These are phyloP conservation scores for Trileptium ribeirensis DNA, from an alignment of 2,888 invertebrate species.

Conservation along the genomic window DNA sequence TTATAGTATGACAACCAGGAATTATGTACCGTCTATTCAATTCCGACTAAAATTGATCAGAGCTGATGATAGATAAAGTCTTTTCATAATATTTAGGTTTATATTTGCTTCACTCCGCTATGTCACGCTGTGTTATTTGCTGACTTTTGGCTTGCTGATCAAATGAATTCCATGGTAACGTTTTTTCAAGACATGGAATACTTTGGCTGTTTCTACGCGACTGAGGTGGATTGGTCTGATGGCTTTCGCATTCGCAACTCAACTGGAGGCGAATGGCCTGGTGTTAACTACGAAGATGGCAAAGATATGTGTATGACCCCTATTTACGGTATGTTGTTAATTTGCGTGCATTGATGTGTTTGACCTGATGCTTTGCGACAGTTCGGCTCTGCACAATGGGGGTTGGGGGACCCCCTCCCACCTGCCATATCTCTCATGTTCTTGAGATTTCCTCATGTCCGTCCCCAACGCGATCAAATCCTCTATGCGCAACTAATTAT, in stretches of 20 bases:
- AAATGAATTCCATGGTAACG: slow-evolving; percentile 73
- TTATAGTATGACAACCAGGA: too few species aligned
- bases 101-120: slow-evolving; percentile 42
- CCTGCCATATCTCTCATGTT: too few species aligned
- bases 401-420: too few species aligned
- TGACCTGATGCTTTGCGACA: too few species aligned
- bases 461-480: too few species aligned
- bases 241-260: background rate
- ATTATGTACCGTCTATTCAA: too few species aligned
- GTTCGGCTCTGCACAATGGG: too few species aligned
- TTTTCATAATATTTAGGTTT: slow-evolving; percentile 63
- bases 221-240: slow-evolving; percentile 49
- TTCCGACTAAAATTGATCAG: too few species aligned
- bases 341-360: too few species aligned
- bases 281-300: slow-evolving; percentile 45
- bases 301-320: slow-evolving; percentile 62
- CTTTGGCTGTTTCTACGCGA: slow-evolving; percentile 76
- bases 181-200: slow-evolving; percentile 89
- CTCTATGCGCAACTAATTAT: too few species aligned
- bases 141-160: slow-evolving; percentile 60
- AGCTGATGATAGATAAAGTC: too few species aligned
- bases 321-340: slow-evolving; percentile 33
- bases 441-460: too few species aligned
- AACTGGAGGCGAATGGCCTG: slow-evolving; percentile 39
- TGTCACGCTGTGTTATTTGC: slow-evolving; percentile 57